Conservation (phyloP, 2,797 vertebrate species). For the Platyrinchus mystaceus region DNA sequence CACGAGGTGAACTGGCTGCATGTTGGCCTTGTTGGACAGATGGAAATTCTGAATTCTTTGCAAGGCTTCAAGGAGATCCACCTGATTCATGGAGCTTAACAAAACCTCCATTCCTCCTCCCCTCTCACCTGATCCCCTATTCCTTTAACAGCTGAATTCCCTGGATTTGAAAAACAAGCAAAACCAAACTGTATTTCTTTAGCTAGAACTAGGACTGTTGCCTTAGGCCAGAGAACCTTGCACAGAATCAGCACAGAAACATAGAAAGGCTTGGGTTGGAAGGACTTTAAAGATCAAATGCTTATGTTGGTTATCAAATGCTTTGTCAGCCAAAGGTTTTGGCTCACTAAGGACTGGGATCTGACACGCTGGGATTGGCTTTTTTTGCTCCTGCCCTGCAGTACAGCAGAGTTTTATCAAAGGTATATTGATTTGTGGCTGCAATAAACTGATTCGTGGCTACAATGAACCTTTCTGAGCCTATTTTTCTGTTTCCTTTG, state of each 20-base stretch:
- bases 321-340: not conserved
- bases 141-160: not conserved
- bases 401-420: not conserved
- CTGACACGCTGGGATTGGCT: not conserved
- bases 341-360: not conserved
- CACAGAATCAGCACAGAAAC: not conserved
- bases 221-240: not conserved
- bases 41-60: not conserved
- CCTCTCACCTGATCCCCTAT: not conserved
- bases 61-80: not conserved
- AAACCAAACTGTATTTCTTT: not conserved
- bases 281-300: not conserved
- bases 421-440: rapidly evolving
- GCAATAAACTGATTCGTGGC: not conserved
- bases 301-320: not conserved
- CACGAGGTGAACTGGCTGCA: not conserved
- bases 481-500: not conserved
- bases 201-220: not conserved
- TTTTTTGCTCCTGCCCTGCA: not conserved
- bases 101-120: not conserved
- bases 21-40: not conserved
- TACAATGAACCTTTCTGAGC: not conserved
- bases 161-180: not conserved
- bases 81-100: not conserved
- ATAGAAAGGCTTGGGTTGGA: not conserved